Evolutionary conservation across 2,888 invertebrate species (phyloP).

Genomic region (Cephonodes hylas): DNA sequence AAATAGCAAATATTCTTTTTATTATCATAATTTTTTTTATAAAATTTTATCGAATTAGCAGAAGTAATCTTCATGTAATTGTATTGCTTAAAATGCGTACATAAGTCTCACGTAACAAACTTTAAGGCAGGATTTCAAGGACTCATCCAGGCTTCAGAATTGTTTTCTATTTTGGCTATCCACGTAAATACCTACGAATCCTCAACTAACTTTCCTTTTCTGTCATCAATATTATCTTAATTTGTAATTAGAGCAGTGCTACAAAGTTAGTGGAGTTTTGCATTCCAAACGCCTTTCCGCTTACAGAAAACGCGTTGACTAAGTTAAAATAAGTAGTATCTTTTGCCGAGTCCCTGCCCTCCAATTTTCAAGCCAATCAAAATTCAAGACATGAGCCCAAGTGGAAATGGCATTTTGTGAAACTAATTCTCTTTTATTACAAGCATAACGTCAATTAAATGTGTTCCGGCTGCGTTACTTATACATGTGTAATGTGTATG

Average conservation of each 20-base stretch:
- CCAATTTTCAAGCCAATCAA: constrained; percentile 32
- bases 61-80: no score
- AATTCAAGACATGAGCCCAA: constrained; percentile 47
- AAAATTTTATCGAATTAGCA: no score
- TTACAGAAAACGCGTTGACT: constrained; percentile 18
- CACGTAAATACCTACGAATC: no score
- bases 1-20: no score
- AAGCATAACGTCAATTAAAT: constrained; percentile 43
- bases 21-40: no score
- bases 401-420: constrained; percentile 45
- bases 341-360: constrained; percentile 21
- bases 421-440: constrained; percentile 48
- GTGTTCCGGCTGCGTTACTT: constrained; percentile 17
- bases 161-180: no score
- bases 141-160: no score
- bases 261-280: neutral
- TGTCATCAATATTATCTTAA: no score
- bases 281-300: neutral
- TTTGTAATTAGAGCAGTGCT: neutral
- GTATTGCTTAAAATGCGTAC: no score
- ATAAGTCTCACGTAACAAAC: no score
- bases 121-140: no score
- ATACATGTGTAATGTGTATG: constrained; percentile 21
- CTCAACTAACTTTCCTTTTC: no score
- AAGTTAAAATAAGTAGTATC: constrained; percentile 24